Evolutionary conservation across 2,113 vertebrate species (phyloP), one percentile per base, ranked within the genome.

Genomic region (Tachysurus fulvidraco): DNA sequence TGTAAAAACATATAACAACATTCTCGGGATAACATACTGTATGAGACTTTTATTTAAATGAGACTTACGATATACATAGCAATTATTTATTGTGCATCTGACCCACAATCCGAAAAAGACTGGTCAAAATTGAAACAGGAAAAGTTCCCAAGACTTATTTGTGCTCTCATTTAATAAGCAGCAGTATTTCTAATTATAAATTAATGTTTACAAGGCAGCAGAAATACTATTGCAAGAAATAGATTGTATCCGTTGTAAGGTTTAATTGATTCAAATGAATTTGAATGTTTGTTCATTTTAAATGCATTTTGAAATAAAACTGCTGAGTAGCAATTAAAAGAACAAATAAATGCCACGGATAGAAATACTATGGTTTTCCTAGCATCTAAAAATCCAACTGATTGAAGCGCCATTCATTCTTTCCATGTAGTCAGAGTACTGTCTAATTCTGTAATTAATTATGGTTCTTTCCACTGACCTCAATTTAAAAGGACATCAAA

Each of bases 401-500:
- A 89, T 21, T 41, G 23, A 46, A 69, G 83, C 64, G 46, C n/a
- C 36, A 79, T 76, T 55, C 69, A 77, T 84, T 62, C 50, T 55
- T 89, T 89, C 78, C 85, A 83, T 88, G 69, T 65, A 79, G 73
- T 77, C 12, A 10, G 0, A 46, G 23, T 69, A 86, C 44, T 55
- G 65, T 60, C 69, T 78, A 17, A 71, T 84, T 73, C 44, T 90
- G 59, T 85, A 83, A 89, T 73, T 80, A 88, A 90, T 90, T 88
- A 86, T 87, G 44, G 81, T 74, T 54, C 85, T 89, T 76, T 60
- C 23, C 83, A 76, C 71, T 65, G 87, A 81, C 84, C 69, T 84
- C 86, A 52, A 86, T 88, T 85, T 74, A 89, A 74, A 88, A 85
- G 76, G 59, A 87, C 82, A 90, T 71, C 62, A 88, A 83, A 87